Evolutionary conservation across 2,797 vertebrate genomes (phyloP).

Genomic region (Anniella stebbinsi): DNA sequence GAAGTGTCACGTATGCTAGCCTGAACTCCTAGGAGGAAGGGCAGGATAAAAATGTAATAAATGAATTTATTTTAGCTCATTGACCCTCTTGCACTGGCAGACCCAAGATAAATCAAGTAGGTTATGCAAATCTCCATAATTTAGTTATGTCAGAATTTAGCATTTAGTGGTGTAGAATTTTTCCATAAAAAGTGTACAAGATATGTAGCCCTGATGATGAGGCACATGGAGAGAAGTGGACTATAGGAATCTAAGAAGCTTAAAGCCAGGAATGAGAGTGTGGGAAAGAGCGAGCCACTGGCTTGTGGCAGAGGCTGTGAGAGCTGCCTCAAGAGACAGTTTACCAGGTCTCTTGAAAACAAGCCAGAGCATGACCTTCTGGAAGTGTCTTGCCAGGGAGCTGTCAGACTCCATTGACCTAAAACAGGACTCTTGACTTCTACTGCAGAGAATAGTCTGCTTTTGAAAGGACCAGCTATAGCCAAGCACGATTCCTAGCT

Average conservation of each 20-base stretch:
- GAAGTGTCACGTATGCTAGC: neutral
- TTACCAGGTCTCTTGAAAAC: neutral
- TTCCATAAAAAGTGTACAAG: too few relatives aligned
- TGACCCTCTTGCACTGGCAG: neutral
- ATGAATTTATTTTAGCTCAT: neutral
- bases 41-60: neutral
- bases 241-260: neutral
- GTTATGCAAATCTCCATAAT: neutral
- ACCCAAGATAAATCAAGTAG: neutral
- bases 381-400: neutral
- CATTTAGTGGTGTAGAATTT: too few relatives aligned
- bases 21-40: neutral
- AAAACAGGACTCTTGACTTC: neutral
- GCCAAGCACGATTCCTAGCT: neutral
- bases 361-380: neutral
- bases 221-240: neutral
- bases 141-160: too few relatives aligned
- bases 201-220: too few relatives aligned
- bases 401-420: neutral
- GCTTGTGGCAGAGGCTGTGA: neutral
- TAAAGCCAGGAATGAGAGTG: neutral
- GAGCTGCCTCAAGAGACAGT: neutral
- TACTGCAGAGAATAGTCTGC: neutral
- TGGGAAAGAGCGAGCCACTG: neutral
- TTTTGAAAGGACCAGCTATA: neutral